Conservation (phyloP, 1,140 invertebrate species). For the Littorina saxatilis region DNA sequence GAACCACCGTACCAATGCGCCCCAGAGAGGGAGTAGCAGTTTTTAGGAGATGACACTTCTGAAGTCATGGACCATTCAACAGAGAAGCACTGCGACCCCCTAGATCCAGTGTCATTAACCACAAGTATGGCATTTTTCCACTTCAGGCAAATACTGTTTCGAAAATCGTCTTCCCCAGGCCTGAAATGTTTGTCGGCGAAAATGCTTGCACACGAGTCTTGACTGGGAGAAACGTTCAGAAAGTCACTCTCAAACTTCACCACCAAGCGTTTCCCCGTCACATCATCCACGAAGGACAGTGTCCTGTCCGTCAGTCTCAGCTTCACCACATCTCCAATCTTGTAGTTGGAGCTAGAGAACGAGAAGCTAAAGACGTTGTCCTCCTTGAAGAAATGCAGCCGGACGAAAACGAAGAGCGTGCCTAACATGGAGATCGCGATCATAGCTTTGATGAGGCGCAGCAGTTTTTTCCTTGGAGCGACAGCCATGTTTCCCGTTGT, state of each 20-base stretch:
- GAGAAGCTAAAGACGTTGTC: not conserved
- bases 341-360: not conserved
- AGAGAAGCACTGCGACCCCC: slow-evolving; percentile 53
- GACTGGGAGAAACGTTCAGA: not conserved
- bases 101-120: slow-evolving; percentile 30
- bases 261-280: not conserved
- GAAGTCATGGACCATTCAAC: slow-evolving; percentile 55
- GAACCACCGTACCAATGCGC: slow-evolving; percentile 73
- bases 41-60: slow-evolving; percentile 48
- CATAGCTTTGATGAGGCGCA: not conserved
- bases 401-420: not conserved
- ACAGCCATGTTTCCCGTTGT: slow-evolving; percentile 2
- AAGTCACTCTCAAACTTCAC: not conserved
- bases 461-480: slow-evolving; percentile 29
- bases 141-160: slow-evolving; percentile 28
- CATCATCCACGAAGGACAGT: not conserved
- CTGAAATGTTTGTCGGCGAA: not conserved
- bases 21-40: slow-evolving; percentile 59
- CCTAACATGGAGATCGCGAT: not conserved
- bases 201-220: not conserved
- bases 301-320: not conserved
- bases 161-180: not conserved
- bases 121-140: slow-evolving; percentile 32
- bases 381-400: not conserved
- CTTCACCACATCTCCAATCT: slow-evolving; percentile 17